These are phyloP conservation scores for Piliocolobus tephrosceles DNA, from an alignment of 2,113 vertebrate genomes.

Conservation along the genomic window DNA sequence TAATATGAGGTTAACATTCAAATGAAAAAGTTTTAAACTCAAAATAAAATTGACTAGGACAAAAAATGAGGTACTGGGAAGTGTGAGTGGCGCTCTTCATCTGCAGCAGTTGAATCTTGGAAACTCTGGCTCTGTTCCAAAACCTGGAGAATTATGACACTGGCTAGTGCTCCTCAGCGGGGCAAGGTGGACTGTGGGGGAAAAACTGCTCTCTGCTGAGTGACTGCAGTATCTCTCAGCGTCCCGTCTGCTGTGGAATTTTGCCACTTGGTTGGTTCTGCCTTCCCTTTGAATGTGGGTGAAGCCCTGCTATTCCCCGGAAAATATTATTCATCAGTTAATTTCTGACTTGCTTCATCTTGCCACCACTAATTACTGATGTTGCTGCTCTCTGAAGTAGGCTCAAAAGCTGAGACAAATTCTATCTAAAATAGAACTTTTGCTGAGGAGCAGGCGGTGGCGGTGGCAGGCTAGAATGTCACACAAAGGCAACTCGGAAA, in stretches of 20 bases:
- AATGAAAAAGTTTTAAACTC: background rate
- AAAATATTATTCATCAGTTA: constrained; percentile 16
- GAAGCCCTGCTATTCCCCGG: background rate
- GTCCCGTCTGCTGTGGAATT: background rate
- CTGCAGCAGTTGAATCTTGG: background rate
- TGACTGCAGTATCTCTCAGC: background rate
- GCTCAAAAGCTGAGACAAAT: constrained; percentile 38
- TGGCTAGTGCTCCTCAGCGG: background rate
- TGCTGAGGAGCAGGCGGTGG: constrained; percentile 61
- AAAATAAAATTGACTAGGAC: background rate
- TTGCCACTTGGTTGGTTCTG: background rate
- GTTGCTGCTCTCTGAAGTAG: background rate
- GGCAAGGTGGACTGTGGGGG: background rate
- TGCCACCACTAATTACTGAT: background rate
- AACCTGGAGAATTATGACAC: rapidly evolving
- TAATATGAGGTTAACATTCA: background rate
- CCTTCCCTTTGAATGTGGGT: background rate
- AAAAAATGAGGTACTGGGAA: background rate
- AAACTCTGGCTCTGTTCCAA: background rate
- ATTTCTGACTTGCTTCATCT: constrained; percentile 34
- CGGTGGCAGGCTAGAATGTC: constrained; percentile 70
- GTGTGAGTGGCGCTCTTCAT: background rate
- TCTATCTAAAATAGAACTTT: constrained; percentile 59
- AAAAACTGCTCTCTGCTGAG: background rate
- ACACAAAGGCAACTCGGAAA: constrained; percentile 59